These are phyloP conservation scores for Apodemia zela DNA, from an alignment of 2,888 invertebrate species.

Conservation along the genomic window DNA sequence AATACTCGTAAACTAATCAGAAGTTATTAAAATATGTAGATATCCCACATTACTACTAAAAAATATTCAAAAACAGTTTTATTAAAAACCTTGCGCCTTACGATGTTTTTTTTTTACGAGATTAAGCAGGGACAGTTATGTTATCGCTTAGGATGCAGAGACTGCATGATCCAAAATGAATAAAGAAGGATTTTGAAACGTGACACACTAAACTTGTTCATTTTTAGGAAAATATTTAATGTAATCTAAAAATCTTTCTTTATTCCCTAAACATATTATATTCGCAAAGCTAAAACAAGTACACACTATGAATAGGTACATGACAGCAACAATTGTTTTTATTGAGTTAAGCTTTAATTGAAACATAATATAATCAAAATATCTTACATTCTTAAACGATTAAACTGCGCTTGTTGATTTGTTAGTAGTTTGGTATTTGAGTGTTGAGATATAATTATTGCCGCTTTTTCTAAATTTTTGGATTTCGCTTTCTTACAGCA, in stretches of 20 bases:
- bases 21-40: too few relatives aligned
- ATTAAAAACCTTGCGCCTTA: neutral
- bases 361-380: neutral
- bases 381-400: conserved; percentile 48
- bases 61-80: neutral
- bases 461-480: conserved; percentile 58
- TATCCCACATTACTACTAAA: too few relatives aligned
- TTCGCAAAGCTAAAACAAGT: conserved; percentile 1
- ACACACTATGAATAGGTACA: neutral
- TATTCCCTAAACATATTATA: neutral
- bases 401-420: conserved; percentile 71
- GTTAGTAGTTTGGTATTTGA: conserved; percentile 69
- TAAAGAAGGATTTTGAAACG: neutral
- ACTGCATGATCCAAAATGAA: neutral
- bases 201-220: neutral
- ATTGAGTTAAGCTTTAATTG: conserved; percentile 51
- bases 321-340: conserved; percentile 33
- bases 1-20: too few relatives aligned
- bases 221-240: neutral
- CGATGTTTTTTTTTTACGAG: neutral
- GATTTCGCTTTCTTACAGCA: conserved; percentile 48
- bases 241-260: neutral
- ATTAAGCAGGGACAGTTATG: conserved; percentile 2
- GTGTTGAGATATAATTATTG: conserved; percentile 69
- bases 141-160: neutral